These are phyloP conservation scores for Chelonus formosanus DNA, from an alignment of 2,888 invertebrate species.

Conservation along the genomic window DNA sequence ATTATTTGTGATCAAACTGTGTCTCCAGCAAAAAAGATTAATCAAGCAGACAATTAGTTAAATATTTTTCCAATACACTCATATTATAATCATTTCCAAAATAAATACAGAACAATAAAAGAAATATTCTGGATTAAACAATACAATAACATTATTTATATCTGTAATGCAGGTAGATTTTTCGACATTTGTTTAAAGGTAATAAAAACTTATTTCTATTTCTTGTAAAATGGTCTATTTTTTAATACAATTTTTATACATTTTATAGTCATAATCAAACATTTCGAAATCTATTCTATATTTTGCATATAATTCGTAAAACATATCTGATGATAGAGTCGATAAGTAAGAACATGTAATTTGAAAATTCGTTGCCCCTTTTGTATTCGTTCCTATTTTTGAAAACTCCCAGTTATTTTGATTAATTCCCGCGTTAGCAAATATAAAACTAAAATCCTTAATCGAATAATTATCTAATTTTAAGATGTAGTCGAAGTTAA, in stretches of 20 bases:
- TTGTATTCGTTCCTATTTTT: constrained; percentile 48
- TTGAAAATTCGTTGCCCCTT: constrained; percentile 52
- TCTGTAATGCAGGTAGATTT: too few species aligned
- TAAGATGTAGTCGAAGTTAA: constrained; percentile 55
- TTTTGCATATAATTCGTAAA: constrained; percentile 52
- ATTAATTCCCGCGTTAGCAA: constrained; percentile 46
- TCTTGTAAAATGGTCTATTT: neutral
- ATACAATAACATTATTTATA: too few species aligned
- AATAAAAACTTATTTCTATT: too few species aligned
- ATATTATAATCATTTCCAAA: too few species aligned
- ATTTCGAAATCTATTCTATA: constrained; percentile 62
- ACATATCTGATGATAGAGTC: constrained; percentile 47
- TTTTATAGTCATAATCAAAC: constrained; percentile 53
- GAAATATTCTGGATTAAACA: too few species aligned
- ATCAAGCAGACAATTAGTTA: constrained; percentile 5
- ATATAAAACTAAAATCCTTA: constrained; percentile 49
- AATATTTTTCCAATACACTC: too few species aligned
- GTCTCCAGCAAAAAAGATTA: neutral
- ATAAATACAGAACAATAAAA: too few species aligned
- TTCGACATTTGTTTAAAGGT: too few species aligned
- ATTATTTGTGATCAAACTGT: constrained; percentile 51
- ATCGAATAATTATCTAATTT: constrained; percentile 55
- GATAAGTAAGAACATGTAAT: constrained; percentile 58
- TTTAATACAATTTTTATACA: constrained; percentile 20
- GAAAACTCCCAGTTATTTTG: constrained; percentile 43